These are phyloP conservation scores for Carassius carassius DNA, from an alignment of 2,113 vertebrate species.

Conservation along the genomic window DNA sequence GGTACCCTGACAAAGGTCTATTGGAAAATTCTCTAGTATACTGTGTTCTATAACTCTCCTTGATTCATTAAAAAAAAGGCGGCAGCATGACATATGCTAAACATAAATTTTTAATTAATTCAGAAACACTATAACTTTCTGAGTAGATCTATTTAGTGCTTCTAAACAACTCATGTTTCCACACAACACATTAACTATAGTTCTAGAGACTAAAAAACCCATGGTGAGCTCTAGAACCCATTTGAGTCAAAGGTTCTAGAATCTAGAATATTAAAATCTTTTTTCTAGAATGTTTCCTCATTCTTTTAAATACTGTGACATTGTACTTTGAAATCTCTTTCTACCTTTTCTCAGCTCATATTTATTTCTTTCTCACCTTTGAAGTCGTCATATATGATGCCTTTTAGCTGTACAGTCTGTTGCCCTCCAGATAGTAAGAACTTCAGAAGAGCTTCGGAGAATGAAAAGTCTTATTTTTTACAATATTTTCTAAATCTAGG, in stretches of 20 bases:
- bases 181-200: too few species aligned
- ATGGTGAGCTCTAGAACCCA: not conserved
- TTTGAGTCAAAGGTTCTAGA: not conserved
- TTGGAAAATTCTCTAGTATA: too few species aligned
- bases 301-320: not conserved
- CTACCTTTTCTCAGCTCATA: not conserved
- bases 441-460: slow-evolving; percentile 80
- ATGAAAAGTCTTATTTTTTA: slow-evolving; percentile 40
- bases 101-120: too few species aligned
- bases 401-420: slow-evolving; percentile 78
- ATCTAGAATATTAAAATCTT: not conserved
- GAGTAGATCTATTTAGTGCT: too few species aligned
- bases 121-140: too few species aligned
- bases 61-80: too few species aligned
- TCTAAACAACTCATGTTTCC: too few species aligned
- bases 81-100: too few species aligned
- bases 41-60: too few species aligned
- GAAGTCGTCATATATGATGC: slow-evolving; percentile 80
- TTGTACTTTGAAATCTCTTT: not conserved
- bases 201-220: too few species aligned
- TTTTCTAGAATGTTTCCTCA: not conserved
- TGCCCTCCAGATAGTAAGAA: slow-evolving; percentile 83
- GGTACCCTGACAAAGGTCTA: too few species aligned
- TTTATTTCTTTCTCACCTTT: slow-evolving; percentile 81
- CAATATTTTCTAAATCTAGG: not conserved